A percentile compares a stretch with the other conserved stretches of the same genome.
Conservation (phyloP, 2,888 invertebrate genomes). For the Euproctis similis region DNA sequence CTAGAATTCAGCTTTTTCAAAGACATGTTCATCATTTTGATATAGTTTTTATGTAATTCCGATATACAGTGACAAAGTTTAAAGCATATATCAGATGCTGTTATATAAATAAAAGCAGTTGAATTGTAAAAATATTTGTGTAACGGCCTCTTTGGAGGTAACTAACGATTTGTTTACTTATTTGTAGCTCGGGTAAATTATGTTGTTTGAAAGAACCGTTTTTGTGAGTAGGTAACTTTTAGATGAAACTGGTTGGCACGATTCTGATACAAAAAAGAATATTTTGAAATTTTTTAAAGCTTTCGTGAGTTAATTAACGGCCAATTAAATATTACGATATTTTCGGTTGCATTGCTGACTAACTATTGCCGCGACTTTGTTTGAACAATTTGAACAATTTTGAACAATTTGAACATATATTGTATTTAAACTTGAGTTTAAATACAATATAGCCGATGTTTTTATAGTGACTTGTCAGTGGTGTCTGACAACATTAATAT, state of each 20-base stretch:
- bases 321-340: too few relatives aligned
- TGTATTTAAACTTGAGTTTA: too few relatives aligned
- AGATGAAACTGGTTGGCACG: slow-evolving; percentile 1
- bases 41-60: neutral
- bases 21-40: slow-evolving; percentile 5
- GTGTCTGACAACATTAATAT: too few relatives aligned
- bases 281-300: too few relatives aligned
- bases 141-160: slow-evolving; percentile 1
- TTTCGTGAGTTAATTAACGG: too few relatives aligned
- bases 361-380: too few relatives aligned
- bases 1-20: slow-evolving; percentile 15
- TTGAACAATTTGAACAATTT: too few relatives aligned
- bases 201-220: neutral
- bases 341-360: too few relatives aligned
- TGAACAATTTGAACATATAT: too few relatives aligned
- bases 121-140: slow-evolving; percentile 2
- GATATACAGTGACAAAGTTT: slow-evolving; percentile 1
- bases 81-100: slow-evolving; percentile 7
- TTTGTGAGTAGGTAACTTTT: neutral
- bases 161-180: neutral
- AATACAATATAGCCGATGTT: too few relatives aligned
- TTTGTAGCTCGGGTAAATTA: neutral
- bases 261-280: too few relatives aligned
- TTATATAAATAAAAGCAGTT: slow-evolving; percentile 6
- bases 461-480: too few relatives aligned